Evolutionary conservation across 2,888 invertebrate genomes (phyloP).

Genomic region (Hymenopus coronatus): DNA sequence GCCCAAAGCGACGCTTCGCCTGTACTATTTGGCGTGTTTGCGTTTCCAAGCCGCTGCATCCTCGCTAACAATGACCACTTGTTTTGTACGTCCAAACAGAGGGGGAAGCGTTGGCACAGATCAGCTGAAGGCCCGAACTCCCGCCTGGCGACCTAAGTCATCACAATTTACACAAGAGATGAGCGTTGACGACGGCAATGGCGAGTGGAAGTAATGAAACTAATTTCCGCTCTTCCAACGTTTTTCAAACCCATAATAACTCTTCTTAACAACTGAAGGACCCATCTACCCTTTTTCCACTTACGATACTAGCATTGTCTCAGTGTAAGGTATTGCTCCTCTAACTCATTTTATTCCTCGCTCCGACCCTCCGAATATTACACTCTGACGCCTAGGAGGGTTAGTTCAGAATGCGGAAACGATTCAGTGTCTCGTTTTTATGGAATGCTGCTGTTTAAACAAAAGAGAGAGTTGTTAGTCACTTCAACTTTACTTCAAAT

Average conservation of each 20-base stretch:
- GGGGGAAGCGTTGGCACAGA: not conserved
- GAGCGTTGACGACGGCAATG: not conserved
- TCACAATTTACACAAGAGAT: slow-evolving; percentile 3
- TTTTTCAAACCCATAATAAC: slow-evolving; percentile 27
- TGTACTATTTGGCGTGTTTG: not conserved
- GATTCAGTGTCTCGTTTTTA: not conserved
- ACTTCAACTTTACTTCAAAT: not conserved
- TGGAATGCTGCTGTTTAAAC: not conserved
- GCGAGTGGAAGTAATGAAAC: not conserved
- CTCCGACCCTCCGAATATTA: not conserved
- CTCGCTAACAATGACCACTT: not conserved
- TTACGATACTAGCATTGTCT: not conserved
- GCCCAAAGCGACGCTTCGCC: no score
- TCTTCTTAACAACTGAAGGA: not conserved
- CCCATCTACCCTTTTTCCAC: not conserved
- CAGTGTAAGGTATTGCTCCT: not conserved
- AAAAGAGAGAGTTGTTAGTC: not conserved
- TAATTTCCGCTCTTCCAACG: slow-evolving; percentile 24
- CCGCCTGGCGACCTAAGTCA: slow-evolving; percentile 20
- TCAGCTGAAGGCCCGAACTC: not conserved
- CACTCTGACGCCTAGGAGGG: not conserved
- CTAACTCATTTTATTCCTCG: not conserved
- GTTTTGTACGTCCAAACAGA: not conserved
- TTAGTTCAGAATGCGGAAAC: not conserved
- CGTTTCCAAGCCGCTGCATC: not conserved